Evolutionary conservation across 2,797 vertebrate genomes (phyloP).

Genomic region (Poecilia gillii): DNA sequence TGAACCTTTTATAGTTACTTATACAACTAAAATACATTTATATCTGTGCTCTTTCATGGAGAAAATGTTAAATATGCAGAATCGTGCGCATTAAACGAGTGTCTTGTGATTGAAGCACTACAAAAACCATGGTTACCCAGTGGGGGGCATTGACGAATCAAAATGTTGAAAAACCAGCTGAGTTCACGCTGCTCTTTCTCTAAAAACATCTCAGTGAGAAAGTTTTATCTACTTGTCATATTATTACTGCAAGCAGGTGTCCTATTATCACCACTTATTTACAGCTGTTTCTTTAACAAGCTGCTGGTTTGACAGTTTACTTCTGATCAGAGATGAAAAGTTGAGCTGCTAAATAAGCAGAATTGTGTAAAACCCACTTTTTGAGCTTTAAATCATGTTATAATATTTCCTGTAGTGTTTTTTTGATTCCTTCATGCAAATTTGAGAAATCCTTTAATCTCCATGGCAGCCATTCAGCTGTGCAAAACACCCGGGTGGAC

Average conservation of each 20-base stretch:
- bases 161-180: background rate
- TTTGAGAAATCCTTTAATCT: no score
- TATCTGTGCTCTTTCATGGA: background rate
- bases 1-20: background rate
- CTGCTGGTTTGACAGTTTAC: background rate
- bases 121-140: background rate
- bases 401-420: no score
- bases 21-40: background rate
- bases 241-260: background rate
- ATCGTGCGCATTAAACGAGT: background rate
- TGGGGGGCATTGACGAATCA: background rate
- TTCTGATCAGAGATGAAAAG: background rate
- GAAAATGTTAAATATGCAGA: background rate
- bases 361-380: no score
- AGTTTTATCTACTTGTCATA: background rate
- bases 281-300: background rate
- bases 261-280: background rate
- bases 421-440: no score
- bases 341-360: background rate
- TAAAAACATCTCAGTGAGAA: background rate
- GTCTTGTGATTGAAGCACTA: background rate
- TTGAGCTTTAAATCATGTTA: no score
- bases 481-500: no score
- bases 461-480: no score
- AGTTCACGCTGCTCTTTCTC: background rate